Conservation (phyloP, 2,113 vertebrate genomes). For the Lates calcarifer region DNA sequence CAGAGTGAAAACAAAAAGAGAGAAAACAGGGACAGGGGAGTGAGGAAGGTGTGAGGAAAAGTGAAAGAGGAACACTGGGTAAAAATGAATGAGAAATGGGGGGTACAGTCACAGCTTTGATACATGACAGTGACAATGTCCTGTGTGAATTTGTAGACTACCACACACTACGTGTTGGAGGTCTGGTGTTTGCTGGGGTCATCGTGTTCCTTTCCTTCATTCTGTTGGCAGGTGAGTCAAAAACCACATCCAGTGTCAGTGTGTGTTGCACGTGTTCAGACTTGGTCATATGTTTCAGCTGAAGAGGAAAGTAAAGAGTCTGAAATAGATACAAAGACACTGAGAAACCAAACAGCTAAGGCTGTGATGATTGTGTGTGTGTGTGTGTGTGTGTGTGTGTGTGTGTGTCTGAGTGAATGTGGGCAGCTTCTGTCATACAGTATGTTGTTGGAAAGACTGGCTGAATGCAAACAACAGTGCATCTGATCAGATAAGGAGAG, state of each 20-base stretch:
- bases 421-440: background rate
- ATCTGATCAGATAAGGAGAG: background rate
- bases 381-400: slow-evolving; percentile 1
- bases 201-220: slow-evolving; percentile 80
- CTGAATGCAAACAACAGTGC: background rate
- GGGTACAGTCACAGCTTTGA: background rate
- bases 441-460: background rate
- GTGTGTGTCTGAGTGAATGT: background rate
- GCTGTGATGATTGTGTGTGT: background rate
- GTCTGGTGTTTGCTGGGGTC: slow-evolving; percentile 79
- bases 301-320: background rate
- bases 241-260: background rate
- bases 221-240: slow-evolving; percentile 80
- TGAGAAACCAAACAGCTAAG: background rate
- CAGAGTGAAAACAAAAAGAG: background rate
- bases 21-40: background rate
- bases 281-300: background rate
- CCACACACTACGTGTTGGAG: slow-evolving; percentile 78
- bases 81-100: background rate
- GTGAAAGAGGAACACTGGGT: background rate
- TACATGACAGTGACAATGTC: background rate
- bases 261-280: background rate
- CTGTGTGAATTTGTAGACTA: slow-evolving; percentile 80
- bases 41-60: background rate
- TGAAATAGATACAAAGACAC: slow-evolving; percentile 9